Base-by-base conservation (phyloP, 2,797 vertebrate species). In the Calcarius lapponicus region DNA sequence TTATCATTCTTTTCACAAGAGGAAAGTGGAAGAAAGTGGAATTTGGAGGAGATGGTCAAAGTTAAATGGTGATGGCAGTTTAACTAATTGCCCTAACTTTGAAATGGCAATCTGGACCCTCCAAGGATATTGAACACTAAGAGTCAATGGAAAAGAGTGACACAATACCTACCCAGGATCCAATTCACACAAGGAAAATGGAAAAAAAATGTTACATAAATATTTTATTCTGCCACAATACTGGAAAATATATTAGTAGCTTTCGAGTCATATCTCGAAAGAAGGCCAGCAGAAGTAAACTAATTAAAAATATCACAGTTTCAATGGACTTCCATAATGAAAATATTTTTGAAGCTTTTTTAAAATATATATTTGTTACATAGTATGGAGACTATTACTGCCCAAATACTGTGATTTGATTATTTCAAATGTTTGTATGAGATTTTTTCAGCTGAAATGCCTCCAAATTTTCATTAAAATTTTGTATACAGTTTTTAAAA, bases 141-240 rank as follows among this genome's bases (percentile, higher is more conserved):
- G 29, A 74, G 21, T 54, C 34, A 81, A 16, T 21, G 26, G 45
- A 48, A 56, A 71, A 60, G 9, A 56, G 7, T 0, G 13, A 20
- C 14, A 22, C 5, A 64, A 61, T 57, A 9, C 43, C 8, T 60
- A 13, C 1, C 2, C 11, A 51, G 48, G 31, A 62, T 71, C 13
- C 20, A 54, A 26, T 15, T 50, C 28, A 19, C 13, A 51, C 17
- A 71, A 29, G 20, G 15, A 51, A 71, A 86, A 64, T 13, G 6
- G 4, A 13, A 22, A 25, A 62, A 80, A 86, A 54, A 7, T 0
- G 0, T 38, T 28, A 21, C 2, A 38, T 19, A 3, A 65, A 76
- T 47, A 72, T 65, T 40, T 82, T 60, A 47, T 56, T 86, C 19
- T 83, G 1, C 6, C 6, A 20, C 7, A 12, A 61, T 43, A 20